Percentiles rank a stretch among this genome's conserved stretches.
Evolutionary conservation across 2,888 invertebrate genomes (phyloP).

Genomic region (Xylophagus ater): DNA sequence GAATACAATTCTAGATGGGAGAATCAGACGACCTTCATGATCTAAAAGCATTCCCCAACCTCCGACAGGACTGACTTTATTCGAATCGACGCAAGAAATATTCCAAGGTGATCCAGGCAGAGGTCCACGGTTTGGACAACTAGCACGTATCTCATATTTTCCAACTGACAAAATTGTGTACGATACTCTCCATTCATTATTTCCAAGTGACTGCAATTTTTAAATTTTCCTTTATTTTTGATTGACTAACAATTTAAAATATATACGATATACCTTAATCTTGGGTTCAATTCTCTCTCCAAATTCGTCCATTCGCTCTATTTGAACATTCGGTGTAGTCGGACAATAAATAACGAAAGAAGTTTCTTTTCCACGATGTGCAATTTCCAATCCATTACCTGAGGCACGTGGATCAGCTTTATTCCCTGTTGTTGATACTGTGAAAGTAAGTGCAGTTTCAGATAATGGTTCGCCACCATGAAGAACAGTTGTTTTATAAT

Average conservation of each 20-base stretch:
- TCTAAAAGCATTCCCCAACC: slow-evolving; percentile 80
- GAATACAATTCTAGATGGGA: slow-evolving; percentile 71
- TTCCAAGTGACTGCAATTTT: slow-evolving; percentile 41
- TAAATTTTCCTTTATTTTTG: not conserved
- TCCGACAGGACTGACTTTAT: slow-evolving; percentile 48
- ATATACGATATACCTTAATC: slow-evolving; percentile 26
- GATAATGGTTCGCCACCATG: slow-evolving; percentile 54
- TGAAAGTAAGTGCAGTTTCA: slow-evolving; percentile 46
- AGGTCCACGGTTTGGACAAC: slow-evolving; percentile 48
- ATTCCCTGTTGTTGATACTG: slow-evolving; percentile 48
- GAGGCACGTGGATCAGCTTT: slow-evolving; percentile 47
- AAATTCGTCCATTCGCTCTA: slow-evolving; percentile 38
- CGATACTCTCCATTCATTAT: slow-evolving; percentile 76
- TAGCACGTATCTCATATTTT: slow-evolving; percentile 77
- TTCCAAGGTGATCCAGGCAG: slow-evolving; percentile 74
- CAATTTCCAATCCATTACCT: slow-evolving; percentile 56
- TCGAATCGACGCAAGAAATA: slow-evolving; percentile 42
- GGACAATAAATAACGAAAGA: slow-evolving; percentile 52
- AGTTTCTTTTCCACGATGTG: slow-evolving; percentile 59
- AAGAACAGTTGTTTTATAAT: slow-evolving; percentile 52
- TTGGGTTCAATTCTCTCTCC: slow-evolving; percentile 39
- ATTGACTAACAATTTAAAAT: not conserved
- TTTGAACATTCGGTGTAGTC: slow-evolving; percentile 51
- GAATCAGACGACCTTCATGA: slow-evolving; percentile 56
- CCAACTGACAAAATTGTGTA: slow-evolving; percentile 90